Conservation (phyloP, 2,113 vertebrate genomes). For the Uria lomvia region DNA sequence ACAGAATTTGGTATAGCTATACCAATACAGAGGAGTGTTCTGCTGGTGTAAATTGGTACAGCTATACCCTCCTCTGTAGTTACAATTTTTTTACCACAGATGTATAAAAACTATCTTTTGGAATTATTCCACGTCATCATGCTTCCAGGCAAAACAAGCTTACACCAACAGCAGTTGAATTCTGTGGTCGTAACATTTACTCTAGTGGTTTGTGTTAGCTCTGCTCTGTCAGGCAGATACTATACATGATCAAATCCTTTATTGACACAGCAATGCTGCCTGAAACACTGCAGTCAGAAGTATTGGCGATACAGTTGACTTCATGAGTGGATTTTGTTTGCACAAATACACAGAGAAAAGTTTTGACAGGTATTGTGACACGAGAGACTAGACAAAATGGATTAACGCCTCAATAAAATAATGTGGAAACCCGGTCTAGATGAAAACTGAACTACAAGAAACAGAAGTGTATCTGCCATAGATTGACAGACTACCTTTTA, state of each 20-base stretch:
- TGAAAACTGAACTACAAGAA: not conserved
- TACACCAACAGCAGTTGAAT: not conserved
- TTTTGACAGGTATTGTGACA: not conserved
- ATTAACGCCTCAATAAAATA: not conserved
- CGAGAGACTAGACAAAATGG: not conserved
- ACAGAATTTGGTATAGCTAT: not conserved
- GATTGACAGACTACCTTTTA: not conserved
- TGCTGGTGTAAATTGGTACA: not conserved
- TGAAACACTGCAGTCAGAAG: not conserved
- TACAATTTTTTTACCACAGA: not conserved
- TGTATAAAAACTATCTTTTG: not conserved
- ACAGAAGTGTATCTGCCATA: not conserved
- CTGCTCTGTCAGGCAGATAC: not conserved
- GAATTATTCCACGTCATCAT: not conserved
- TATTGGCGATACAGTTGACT: not conserved
- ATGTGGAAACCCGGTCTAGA: not conserved
- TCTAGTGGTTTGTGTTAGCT: not conserved
- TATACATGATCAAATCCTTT: not conserved
- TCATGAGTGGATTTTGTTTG: not conserved
- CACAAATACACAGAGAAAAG: not conserved
- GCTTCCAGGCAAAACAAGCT: not conserved
- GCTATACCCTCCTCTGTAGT: not conserved
- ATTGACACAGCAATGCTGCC: not conserved
- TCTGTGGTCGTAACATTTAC: not conserved
- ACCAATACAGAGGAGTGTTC: not conserved